Conservation (phyloP, 2,113 vertebrate species). For the Indicator maculatus region DNA sequence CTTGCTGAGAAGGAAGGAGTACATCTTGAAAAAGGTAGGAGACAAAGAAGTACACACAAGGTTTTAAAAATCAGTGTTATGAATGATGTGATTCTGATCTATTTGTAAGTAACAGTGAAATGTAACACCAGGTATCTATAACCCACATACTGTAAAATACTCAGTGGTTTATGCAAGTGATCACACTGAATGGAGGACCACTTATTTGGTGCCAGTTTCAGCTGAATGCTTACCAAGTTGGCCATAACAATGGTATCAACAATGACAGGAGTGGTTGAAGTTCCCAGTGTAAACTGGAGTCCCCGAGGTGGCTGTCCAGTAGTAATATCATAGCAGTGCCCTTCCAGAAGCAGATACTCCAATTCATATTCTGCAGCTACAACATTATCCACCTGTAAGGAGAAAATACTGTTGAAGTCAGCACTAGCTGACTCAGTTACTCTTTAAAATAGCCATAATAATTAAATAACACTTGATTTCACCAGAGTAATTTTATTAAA, state of each 20-base stretch:
- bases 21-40: neutral
- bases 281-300: conserved; percentile 95
- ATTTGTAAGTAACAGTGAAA: neutral
- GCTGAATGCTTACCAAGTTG: conserved; percentile 81
- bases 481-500: neutral
- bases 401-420: neutral
- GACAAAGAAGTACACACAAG: neutral
- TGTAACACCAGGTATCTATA: fast-evolving
- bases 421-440: neutral
- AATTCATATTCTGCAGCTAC: conserved; percentile 94
- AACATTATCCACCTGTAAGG: conserved; percentile 87
- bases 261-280: conserved; percentile 83
- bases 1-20: neutral
- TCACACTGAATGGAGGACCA: neutral
- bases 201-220: neutral
- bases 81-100: neutral
- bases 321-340: conserved; percentile 97
- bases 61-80: neutral
- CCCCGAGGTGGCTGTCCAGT: conserved; percentile 95
- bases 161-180: neutral
- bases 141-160: fast-evolving
- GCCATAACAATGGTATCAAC: conserved; percentile 99
- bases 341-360: conserved; percentile 93
- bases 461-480: neutral
- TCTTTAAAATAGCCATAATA: neutral